These are phyloP conservation scores for Crenichthys baileyi DNA, from an alignment of 2,797 vertebrate genomes.

Conservation along the genomic window DNA sequence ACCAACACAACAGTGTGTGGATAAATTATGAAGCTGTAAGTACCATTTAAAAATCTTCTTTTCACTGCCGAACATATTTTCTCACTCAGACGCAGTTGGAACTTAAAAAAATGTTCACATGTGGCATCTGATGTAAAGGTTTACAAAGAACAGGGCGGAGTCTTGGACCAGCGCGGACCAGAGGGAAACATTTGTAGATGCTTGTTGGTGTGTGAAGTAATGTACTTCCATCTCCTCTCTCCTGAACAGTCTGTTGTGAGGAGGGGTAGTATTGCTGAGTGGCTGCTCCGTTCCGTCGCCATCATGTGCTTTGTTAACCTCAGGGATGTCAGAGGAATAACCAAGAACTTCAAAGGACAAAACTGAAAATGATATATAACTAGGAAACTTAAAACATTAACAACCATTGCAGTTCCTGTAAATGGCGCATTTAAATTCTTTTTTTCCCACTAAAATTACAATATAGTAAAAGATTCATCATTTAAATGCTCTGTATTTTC, in stretches of 20 bases:
- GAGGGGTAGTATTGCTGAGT: conserved; percentile 69
- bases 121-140: conserved; percentile 49
- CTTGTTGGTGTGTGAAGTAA: conserved; percentile 33
- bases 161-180: conserved; percentile 24
- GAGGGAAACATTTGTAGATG: conserved; percentile 29
- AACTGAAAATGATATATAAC: conserved; percentile 39
- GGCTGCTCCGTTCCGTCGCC: conserved; percentile 50
- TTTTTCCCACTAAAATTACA: neutral
- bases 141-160: conserved; percentile 38
- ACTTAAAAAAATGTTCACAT: conserved; percentile 43
- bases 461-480: conserved; percentile 33
- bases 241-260: conserved; percentile 21
- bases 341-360: conserved; percentile 31
- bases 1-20: conserved; percentile 59
- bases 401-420: conserved; percentile 33
- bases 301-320: conserved; percentile 68
- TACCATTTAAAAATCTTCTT: conserved; percentile 57
- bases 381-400: conserved; percentile 34
- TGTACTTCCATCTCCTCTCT: conserved; percentile 24
- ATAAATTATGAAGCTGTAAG: conserved; percentile 60
- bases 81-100: conserved; percentile 15
- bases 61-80: conserved; percentile 25
- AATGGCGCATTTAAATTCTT: conserved; percentile 51
- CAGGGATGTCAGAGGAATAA: conserved; percentile 49
- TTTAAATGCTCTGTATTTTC: conserved; percentile 59